These are phyloP conservation scores for Chaetodon trifasciatus DNA, from an alignment of 2,797 vertebrate genomes.

Conservation along the genomic window DNA sequence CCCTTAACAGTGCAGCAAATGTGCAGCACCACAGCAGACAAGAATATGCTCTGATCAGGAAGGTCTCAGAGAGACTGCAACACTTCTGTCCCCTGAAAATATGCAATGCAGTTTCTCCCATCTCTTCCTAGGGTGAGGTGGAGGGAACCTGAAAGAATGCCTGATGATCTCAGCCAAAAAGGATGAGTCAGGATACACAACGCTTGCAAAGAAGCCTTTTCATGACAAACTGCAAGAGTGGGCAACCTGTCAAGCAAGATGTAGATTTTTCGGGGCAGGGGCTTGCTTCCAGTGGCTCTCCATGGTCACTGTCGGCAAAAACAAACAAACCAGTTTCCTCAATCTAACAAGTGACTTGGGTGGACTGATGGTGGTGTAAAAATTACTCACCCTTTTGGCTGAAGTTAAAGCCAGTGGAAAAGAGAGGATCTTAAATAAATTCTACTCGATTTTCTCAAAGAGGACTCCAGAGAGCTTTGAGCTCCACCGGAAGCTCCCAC, in stretches of 20 bases:
- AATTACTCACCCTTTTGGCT: background rate
- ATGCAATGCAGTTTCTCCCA: background rate
- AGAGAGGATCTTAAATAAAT: conserved; percentile 39
- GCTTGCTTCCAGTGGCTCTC: background rate
- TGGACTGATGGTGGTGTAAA: background rate
- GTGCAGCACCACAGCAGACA: background rate
- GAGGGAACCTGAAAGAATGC: background rate
- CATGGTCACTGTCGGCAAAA: background rate
- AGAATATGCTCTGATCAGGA: background rate
- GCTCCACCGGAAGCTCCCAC: conserved; percentile 42
- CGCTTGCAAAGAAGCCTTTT: background rate
- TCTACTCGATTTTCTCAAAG: conserved; percentile 47
- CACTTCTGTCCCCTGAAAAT: background rate
- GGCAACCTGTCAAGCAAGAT: background rate
- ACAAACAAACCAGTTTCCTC: background rate
- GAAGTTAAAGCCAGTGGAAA: conserved; percentile 13
- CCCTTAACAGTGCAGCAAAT: background rate
- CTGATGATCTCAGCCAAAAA: conserved; percentile 5
- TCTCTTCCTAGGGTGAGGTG: background rate
- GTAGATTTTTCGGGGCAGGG: background rate
- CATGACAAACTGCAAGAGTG: background rate
- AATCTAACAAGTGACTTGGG: background rate
- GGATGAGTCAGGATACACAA: background rate
- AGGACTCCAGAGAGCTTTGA: conserved; percentile 44
- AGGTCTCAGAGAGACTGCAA: background rate